Evolutionary conservation across 2,888 invertebrate genomes (phyloP).

Genomic region (Tigriopus californicus): DNA sequence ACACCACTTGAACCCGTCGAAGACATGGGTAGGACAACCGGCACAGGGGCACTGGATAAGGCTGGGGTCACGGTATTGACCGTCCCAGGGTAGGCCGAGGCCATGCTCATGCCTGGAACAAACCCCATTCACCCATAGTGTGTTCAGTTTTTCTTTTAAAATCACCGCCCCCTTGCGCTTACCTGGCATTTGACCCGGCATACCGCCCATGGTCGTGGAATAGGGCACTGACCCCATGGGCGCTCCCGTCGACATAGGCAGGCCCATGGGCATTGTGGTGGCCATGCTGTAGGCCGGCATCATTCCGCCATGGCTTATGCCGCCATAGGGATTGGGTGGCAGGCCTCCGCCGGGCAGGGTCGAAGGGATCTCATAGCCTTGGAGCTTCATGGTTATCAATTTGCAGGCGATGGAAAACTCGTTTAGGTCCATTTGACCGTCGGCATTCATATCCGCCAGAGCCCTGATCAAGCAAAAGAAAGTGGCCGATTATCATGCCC

Average conservation of each 20-base stretch:
- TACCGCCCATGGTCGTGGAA: not conserved
- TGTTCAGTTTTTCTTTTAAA: not conserved
- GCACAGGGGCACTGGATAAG: not conserved
- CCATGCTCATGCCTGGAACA: not conserved
- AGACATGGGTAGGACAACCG: not conserved
- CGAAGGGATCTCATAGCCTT: conserved; percentile 76
- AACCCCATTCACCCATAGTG: no score
- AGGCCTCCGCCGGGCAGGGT: no score
- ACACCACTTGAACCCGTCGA: not conserved
- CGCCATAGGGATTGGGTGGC: not conserved
- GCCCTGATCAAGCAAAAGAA: conserved; percentile 36
- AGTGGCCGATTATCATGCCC: no score
- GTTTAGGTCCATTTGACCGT: conserved; percentile 85
- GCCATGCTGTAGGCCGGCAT: not conserved
- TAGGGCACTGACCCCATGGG: not conserved
- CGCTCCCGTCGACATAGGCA: not conserved
- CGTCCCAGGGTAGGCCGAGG: not conserved
- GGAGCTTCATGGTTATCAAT: conserved; percentile 74
- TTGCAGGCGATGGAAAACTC: conserved; percentile 98
- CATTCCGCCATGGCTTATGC: not conserved
- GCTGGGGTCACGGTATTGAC: no score
- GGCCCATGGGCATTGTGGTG: not conserved
- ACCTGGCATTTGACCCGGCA: not conserved
- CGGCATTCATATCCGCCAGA: conserved; percentile 82
- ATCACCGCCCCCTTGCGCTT: not conserved